These are phyloP conservation scores for Anthopleura xanthogrammica DNA, from an alignment of 92 coral and sea anemone genomes.

Conservation along the genomic window DNA sequence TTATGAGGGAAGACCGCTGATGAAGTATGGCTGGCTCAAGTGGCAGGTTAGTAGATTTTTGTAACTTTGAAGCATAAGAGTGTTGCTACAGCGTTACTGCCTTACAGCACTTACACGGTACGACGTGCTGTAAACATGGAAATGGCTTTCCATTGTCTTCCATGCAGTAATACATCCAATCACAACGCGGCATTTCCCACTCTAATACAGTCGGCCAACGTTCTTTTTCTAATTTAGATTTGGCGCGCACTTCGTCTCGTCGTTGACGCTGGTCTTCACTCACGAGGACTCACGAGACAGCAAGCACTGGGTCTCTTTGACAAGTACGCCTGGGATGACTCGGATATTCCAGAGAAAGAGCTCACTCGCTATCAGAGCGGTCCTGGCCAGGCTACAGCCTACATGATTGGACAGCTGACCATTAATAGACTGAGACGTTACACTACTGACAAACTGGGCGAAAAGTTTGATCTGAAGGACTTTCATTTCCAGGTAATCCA, in stretches of 20 bases:
- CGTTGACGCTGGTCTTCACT: conserved; percentile 87
- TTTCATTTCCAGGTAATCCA: conserved; percentile 57
- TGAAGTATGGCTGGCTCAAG: conserved; percentile 83
- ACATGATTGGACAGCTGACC: conserved; percentile 61
- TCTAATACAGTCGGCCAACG: too few species aligned
- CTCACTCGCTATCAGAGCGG: conserved; percentile 72
- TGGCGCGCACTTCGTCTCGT: conserved; percentile 91
- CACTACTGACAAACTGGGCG: conserved; percentile 39
- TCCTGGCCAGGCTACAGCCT: conserved; percentile 72
- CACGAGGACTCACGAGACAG: conserved; percentile 69
- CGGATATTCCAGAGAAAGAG: conserved; percentile 80
- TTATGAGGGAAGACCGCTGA: conserved; percentile 60
- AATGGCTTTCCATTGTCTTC: too few species aligned
- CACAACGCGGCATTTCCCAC: too few species aligned
- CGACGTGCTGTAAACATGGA: too few species aligned
- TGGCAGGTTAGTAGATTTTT: conserved; percentile 64
- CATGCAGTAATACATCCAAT: too few species aligned
- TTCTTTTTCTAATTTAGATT: conserved; percentile 30
- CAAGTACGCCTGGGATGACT: conserved; percentile 87
- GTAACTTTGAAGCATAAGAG: too few species aligned
- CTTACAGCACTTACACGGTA: too few species aligned
- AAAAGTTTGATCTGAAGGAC: conserved; percentile 51
- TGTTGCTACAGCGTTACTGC: too few species aligned
- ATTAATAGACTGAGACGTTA: conserved; percentile 49
- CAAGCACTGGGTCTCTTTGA: conserved; percentile 73